Conservation (phyloP, 2,113 vertebrate species). For the Pantherophis guttatus region DNA sequence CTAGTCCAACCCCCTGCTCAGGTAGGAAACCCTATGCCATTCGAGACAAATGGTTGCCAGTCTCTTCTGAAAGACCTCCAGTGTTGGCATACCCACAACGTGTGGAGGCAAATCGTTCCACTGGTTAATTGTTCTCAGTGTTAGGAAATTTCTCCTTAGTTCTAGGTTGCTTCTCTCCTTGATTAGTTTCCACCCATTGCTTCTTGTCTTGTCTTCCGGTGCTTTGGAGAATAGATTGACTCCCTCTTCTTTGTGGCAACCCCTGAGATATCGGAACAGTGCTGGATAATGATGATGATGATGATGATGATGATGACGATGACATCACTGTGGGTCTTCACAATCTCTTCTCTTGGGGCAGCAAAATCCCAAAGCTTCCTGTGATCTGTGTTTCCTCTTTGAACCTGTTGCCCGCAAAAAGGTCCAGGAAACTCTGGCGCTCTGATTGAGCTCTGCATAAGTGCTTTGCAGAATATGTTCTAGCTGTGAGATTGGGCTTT, state of each 20-base stretch:
- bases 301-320: not conserved
- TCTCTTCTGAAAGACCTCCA: too few relatives aligned
- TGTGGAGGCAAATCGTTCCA: too few relatives aligned
- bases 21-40: too few relatives aligned
- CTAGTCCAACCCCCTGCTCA: too few relatives aligned
- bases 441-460: not conserved
- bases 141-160: too few relatives aligned
- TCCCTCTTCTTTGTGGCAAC: not conserved
- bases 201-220: too few relatives aligned
- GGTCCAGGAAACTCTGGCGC: not conserved
- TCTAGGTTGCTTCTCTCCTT: too few relatives aligned
- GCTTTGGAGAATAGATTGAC: not conserved
- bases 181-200: not conserved
- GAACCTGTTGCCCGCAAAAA: not conserved
- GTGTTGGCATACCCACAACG: too few relatives aligned
- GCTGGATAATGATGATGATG: not conserved
- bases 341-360: not conserved
- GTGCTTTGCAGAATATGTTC: not conserved
- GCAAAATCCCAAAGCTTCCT: not conserved
- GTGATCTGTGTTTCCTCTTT: not conserved
- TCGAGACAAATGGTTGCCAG: too few relatives aligned
- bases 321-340: not conserved
- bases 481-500: not conserved
- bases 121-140: too few relatives aligned
- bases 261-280: not conserved